Evolutionary conservation across 1,140 invertebrate species (phyloP).

Genomic region (silkworm (Bombyx mori)): ASM3026992v2 NC_085112.1:7773001-7773500

Average conservation of each 20-base stretch:
- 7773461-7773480: no score
- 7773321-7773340: slow-evolving; percentile 97
- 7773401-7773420: slow-evolving; percentile 97
- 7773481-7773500: no score
- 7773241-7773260: slow-evolving; percentile 93
- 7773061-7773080: no score
- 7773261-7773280: slow-evolving; percentile 88
- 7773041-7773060: no score
- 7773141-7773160: no score
- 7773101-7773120: no score
- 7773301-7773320: slow-evolving; percentile 99
- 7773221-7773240: slow-evolving; percentile 14
- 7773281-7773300: slow-evolving; percentile 96
- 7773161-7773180: no score
- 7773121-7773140: no score
- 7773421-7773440: slow-evolving; percentile 97
- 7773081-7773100: not conserved
- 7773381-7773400: slow-evolving; percentile 96
- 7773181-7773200: no score
- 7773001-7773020: no score
- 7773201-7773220: not conserved
- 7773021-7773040: no score
- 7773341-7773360: slow-evolving; percentile 99
- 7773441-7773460: slow-evolving; percentile 49
- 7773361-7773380: slow-evolving; percentile 95